These are phyloP conservation scores for Silurus aristotelis DNA, from an alignment of 2,797 vertebrate species.

Conservation along the genomic window DNA sequence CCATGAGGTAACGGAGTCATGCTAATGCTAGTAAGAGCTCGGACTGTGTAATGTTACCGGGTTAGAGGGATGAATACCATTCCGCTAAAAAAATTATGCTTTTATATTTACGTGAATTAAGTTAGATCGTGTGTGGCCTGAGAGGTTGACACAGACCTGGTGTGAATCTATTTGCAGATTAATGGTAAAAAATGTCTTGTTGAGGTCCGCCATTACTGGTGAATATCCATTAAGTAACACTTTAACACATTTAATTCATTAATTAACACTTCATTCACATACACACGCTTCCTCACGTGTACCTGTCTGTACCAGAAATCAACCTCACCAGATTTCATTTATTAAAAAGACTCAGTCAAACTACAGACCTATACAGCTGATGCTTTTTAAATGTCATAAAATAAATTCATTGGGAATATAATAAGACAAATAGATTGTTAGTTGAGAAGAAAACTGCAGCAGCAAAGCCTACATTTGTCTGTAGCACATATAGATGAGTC, in stretches of 20 bases:
- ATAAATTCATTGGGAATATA: not conserved
- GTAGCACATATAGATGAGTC: not conserved
- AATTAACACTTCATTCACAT: not conserved
- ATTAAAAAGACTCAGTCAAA: not conserved
- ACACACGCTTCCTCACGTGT: no score
- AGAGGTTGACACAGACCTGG: not conserved
- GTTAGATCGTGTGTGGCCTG: not conserved
- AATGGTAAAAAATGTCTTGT: not conserved
- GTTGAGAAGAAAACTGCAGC: not conserved
- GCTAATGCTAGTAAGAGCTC: slow-evolving; percentile 34
- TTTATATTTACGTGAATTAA: not conserved
- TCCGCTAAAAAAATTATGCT: not conserved
- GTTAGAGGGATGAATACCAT: not conserved
- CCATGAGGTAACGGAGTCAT: not conserved
- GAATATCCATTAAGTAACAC: not conserved
- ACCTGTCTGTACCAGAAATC: no score
- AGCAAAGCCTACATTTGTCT: not conserved
- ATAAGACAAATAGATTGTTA: not conserved
- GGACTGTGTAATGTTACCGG: not conserved
- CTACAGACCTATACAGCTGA: no score
- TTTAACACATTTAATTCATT: no score
- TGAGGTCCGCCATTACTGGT: not conserved
- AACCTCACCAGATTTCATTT: not conserved
- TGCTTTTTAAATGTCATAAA: not conserved
- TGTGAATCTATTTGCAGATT: not conserved